Evolutionary conservation across 2,888 invertebrate species (phyloP), one percentile per base, ranked within the genome.

Genomic region (Lochmaea crataegi): DNA sequence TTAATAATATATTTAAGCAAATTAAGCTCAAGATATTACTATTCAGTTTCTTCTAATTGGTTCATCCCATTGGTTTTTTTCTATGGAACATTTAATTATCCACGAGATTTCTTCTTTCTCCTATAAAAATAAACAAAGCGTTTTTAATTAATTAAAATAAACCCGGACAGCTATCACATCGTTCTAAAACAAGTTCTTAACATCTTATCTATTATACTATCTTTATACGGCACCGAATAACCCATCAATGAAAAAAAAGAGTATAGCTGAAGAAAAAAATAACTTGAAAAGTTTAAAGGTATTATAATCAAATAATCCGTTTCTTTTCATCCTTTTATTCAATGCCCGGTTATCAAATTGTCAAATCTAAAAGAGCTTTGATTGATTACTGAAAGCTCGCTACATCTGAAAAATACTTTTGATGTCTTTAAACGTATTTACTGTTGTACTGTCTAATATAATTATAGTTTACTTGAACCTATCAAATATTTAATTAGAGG

Each of bases 61-160:
- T 45, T n/a, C 6, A 14, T 51, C n/a, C 2, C 51, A 12, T 53
- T 14, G 53, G 18, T 14, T 18, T n/a, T 53, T 58, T 58, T 32
- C 12, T 9, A n/a, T 41, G 11, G 41, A 61, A 61, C 14, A 42
- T n/a, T 9, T 16, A 63, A 63, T 42, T 63, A 18, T 42, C 16
- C 11, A 61, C 61, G 32, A 11, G 16, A 41, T 63, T 41, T 63
- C 42, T 63, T 10, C 0, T 42, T 63, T 42, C 38, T 42, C 42
- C 18, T 42, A 53, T 63, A 63, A 63, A 63, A 63, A 63, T 41
- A 41, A 63, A 63, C 38, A 38, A 63, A 63, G 42, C 32, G 2
- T 57, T 60, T 69, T 69, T 56, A 69, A 73, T 73, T 73, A 73
- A 73, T 73, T 73, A 69, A 73, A 73, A 65, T 42, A 63, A 69